Evolutionary conservation across 2,888 invertebrate species (phyloP).

Genomic region (Mallateleia sp.): DNA sequence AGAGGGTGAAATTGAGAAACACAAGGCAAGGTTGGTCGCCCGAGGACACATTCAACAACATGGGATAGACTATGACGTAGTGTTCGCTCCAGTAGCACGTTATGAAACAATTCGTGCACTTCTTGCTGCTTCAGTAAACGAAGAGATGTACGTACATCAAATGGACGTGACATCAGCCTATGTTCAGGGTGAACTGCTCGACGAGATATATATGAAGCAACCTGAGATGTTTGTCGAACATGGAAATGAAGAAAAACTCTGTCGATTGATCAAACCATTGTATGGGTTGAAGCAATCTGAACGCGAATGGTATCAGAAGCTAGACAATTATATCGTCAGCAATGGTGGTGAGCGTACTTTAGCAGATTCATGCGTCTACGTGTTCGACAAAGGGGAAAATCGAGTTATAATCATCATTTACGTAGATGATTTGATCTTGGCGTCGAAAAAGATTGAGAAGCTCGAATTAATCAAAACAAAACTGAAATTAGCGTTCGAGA

Average conservation of each 20-base stretch:
- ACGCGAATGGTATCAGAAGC: conserved; percentile 56
- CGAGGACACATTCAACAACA: conserved; percentile 64
- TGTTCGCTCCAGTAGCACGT: conserved; percentile 77
- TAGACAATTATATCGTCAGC: conserved; percentile 28
- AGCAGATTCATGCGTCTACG: conserved; percentile 73
- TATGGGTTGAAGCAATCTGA: conserved; percentile 72
- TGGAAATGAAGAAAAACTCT: conserved; percentile 60
- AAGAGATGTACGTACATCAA: neutral
- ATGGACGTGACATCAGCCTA: conserved; percentile 67
- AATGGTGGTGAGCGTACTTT: conserved; percentile 26
- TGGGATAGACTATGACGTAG: conserved; percentile 74
- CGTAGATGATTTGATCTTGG: conserved; percentile 34
- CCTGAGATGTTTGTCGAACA: conserved; percentile 54
- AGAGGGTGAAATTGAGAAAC: conserved; percentile 51
- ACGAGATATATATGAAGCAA: no score
- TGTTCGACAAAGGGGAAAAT: conserved; percentile 22
- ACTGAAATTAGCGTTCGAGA: conserved; percentile 63
- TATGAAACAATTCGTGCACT: conserved; percentile 73
- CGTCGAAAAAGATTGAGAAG: conserved; percentile 49
- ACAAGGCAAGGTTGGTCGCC: conserved; percentile 78
- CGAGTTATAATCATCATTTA: conserved; percentile 49
- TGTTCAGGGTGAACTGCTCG: conserved; percentile 70
- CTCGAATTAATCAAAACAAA: conserved; percentile 51
- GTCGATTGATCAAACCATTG: conserved; percentile 61
- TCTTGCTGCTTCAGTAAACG: neutral